phyloP scores from a whole-genome alignment of 2,113 vertebrate species.

The Capreolus pygargus region DNA sequence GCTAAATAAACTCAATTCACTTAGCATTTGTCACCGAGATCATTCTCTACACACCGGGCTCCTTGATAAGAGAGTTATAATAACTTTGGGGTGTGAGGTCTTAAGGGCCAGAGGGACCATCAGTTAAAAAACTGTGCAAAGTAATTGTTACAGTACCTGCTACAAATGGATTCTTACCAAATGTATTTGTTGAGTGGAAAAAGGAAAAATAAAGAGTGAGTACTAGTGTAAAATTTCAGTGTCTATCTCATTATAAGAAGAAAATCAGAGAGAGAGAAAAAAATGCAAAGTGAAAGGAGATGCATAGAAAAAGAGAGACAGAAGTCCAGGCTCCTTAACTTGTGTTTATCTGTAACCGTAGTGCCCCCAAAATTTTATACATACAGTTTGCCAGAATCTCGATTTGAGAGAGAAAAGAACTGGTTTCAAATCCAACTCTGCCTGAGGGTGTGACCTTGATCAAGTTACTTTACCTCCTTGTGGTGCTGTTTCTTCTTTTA shows the following conservation, averaged over 20 bases:
- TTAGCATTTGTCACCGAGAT: constrained; percentile 44
- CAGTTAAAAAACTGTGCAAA: neutral
- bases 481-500: neutral
- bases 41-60: neutral
- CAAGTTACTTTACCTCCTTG: neutral
- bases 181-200: neutral
- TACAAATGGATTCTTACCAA: neutral
- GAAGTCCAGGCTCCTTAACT: neutral
- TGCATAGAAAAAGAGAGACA: neutral
- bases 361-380: neutral
- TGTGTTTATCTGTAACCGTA: neutral
- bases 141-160: neutral
- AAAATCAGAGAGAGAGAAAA: neutral
- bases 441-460: neutral
- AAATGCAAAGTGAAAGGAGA: neutral
- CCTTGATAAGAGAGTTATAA: neutral
- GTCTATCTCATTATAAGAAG: neutral
- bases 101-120: neutral
- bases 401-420: neutral
- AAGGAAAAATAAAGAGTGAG: neutral
- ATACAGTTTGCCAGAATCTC: neutral
- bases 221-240: neutral
- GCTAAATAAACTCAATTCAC: constrained; percentile 54
- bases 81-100: constrained; percentile 9
- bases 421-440: neutral